phyloP scores from a whole-genome alignment of 2,797 vertebrate species.

The Brachymystax lenok region DNA sequence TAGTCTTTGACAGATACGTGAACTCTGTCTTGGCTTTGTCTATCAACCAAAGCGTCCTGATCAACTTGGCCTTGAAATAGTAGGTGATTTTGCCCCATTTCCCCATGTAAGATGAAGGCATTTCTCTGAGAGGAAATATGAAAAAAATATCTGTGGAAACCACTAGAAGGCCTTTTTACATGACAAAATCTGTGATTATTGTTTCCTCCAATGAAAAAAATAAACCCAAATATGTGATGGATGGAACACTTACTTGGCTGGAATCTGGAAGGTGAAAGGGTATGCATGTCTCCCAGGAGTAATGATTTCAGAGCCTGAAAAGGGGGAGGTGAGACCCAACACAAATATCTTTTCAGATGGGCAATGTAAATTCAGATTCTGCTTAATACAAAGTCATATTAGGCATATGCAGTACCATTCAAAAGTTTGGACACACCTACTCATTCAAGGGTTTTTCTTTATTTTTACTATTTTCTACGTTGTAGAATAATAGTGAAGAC shows the following conservation, averaged over 20 bases:
- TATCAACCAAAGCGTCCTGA: conserved; percentile 67
- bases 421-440: too few species aligned
- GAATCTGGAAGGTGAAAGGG: conserved; percentile 70
- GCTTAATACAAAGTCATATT: not conserved
- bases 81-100: conserved; percentile 69
- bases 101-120: conserved; percentile 71
- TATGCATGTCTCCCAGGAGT: conserved; percentile 60
- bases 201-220: not conserved
- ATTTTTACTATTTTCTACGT: too few species aligned
- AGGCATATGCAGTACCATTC: not conserved
- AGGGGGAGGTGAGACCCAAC: not conserved
- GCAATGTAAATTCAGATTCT: not conserved
- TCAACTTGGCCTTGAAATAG: conserved; percentile 63
- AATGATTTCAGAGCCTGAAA: conserved; percentile 69
- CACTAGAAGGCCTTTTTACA: not conserved
- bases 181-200: not conserved
- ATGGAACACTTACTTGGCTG: conserved; percentile 51
- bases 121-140: conserved; percentile 55
- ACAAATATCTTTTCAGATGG: not conserved
- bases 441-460: too few species aligned
- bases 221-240: not conserved
- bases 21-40: conserved; percentile 68
- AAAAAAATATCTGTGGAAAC: not conserved
- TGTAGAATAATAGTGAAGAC: too few species aligned
- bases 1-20: conserved; percentile 65